Evolutionary conservation across 1,140 invertebrate species (phyloP).

Genomic region (Trachymyrmex cornetzi): DNA sequence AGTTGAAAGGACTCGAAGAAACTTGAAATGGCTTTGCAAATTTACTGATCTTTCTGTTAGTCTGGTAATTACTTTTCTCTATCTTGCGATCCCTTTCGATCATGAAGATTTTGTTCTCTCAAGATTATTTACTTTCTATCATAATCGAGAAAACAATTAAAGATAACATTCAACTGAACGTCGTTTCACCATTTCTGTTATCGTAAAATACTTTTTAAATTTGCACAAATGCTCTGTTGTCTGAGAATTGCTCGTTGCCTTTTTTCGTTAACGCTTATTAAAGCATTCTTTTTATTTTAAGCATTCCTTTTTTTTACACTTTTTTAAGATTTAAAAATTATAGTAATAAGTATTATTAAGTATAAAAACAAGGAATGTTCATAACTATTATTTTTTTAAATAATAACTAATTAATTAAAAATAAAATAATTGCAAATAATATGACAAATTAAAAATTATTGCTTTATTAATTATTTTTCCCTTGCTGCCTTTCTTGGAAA

Average conservation of each 20-base stretch:
- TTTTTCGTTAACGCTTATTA: background rate
- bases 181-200: constrained; percentile 18
- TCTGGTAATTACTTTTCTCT: constrained; percentile 81
- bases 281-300: background rate
- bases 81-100: constrained; percentile 7
- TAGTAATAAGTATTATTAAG: background rate
- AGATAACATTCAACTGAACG: constrained; percentile 25
- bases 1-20: constrained; percentile 76
- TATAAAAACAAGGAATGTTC: background rate
- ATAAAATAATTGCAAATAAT: constrained; percentile 7
- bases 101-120: constrained; percentile 54
- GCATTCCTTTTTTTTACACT: background rate
- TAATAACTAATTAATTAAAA: background rate
- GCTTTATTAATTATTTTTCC: too few species aligned
- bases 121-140: constrained; percentile 29
- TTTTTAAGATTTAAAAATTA: background rate
- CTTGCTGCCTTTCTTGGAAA: too few species aligned
- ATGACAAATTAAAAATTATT: too few species aligned
- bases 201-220: constrained; percentile 20
- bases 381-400: background rate
- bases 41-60: constrained; percentile 81
- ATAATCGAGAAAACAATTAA: constrained; percentile 60
- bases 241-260: background rate
- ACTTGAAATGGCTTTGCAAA: constrained; percentile 86
- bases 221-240: constrained; percentile 21